Conservation (phyloP, 2,888 invertebrate genomes). For the Cephonodes hylas region DNA sequence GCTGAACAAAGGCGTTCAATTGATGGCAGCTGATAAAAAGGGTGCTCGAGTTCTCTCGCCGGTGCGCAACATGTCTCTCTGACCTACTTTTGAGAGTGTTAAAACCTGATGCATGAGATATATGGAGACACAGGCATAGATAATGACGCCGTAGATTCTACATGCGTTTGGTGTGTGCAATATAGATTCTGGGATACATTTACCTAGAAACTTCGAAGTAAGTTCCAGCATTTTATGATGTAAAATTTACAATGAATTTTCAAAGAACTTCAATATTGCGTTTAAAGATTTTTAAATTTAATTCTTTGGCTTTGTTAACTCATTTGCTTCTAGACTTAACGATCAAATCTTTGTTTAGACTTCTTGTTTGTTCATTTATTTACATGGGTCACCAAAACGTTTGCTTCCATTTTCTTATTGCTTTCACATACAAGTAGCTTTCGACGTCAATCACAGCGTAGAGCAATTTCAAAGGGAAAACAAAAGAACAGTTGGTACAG, state of each 20-base stretch:
- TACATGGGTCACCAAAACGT: no score
- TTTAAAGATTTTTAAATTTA: no score
- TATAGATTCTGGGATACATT: background rate
- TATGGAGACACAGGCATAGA: background rate
- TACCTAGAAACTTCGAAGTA: background rate
- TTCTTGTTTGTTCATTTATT: background rate
- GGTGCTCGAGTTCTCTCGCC: conserved; percentile 21
- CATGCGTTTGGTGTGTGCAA: no score
- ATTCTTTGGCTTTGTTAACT: no score
- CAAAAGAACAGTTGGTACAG: background rate
- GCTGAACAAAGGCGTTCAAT: conserved; percentile 51
- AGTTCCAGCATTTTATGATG: background rate
- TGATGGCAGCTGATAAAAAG: conserved; percentile 53
- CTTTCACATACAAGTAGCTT: background rate
- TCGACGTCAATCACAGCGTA: background rate
- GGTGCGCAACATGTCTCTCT: conserved; percentile 53
- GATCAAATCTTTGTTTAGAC: background rate
- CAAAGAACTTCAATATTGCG: no score
- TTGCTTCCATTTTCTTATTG: background rate
- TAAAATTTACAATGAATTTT: no score
- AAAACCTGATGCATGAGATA: conserved; percentile 1
- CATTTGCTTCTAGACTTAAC: background rate
- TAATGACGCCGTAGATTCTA: background rate
- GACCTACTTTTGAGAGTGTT: conserved; percentile 45
- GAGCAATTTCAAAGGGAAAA: background rate